phyloP scores from a whole-genome alignment of 2,113 vertebrate species.

The Arizona elegans region DNA sequence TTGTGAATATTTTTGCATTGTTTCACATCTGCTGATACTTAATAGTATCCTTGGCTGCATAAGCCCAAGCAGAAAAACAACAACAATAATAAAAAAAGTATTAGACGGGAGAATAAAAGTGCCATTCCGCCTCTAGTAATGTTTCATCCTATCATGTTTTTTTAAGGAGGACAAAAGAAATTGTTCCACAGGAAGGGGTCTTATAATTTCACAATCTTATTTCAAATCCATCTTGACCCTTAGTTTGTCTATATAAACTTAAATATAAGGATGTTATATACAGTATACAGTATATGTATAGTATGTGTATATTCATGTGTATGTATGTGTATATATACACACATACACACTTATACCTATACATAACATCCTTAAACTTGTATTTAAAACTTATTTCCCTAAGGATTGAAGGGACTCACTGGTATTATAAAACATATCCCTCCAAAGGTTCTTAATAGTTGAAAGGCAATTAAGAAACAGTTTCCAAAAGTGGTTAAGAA shows the following conservation, averaged over 20 bases:
- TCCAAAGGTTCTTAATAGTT: not conserved
- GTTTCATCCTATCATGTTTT: no score
- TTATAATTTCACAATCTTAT: no score
- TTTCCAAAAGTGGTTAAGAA: not conserved
- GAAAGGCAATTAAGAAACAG: not conserved
- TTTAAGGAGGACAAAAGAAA: no score
- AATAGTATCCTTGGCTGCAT: not conserved
- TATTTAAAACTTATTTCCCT: not conserved
- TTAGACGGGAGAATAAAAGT: not conserved
- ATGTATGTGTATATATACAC: not conserved
- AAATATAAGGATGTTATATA: no score
- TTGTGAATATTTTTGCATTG: not conserved
- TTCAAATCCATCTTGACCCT: no score
- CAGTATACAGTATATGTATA: no score
- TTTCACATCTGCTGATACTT: not conserved
- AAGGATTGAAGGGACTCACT: not conserved
- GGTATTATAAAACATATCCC: not conserved
- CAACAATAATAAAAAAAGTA: not conserved
- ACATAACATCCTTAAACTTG: no score
- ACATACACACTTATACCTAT: no score
- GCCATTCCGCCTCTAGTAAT: not conserved
- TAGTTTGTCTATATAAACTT: no score
- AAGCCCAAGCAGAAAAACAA: not conserved
- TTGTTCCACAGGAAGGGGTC: no score
- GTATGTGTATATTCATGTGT: not conserved